phyloP scores from a whole-genome alignment of 2,113 vertebrate genomes.

The Rana temporaria region DNA sequence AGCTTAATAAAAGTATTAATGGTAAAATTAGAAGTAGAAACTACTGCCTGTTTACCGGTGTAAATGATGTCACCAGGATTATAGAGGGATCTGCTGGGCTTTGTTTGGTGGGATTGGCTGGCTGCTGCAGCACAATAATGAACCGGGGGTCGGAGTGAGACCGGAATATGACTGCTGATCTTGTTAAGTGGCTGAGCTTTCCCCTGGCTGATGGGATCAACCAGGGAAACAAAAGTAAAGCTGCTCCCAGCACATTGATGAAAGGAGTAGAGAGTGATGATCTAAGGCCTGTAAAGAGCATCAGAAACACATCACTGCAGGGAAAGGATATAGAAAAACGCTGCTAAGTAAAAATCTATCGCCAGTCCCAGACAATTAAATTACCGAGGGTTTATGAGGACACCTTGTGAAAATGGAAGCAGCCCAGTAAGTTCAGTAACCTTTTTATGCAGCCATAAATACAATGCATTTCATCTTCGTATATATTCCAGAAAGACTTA shows the following conservation, averaged over 20 bases:
- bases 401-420: background rate
- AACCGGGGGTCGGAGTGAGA: conserved; percentile 57
- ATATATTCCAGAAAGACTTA: too few relatives aligned
- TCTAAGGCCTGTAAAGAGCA: conserved; percentile 48
- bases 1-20: conserved; percentile 10
- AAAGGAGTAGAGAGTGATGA: conserved; percentile 68
- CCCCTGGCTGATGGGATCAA: conserved; percentile 72
- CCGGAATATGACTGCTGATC: conserved; percentile 59
- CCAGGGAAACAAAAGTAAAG: conserved; percentile 75
- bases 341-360: conserved; percentile 12
- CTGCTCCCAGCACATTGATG: conserved; percentile 75
- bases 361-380: conserved; percentile 35
- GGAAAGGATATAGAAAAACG: conserved; percentile 23
- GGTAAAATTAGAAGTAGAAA: conserved; percentile 13
- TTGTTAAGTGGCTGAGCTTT: conserved; percentile 66
- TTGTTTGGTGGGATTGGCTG: conserved; percentile 72
- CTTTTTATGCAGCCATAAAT: too few relatives aligned
- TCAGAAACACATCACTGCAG: conserved; percentile 50
- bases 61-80: conserved; percentile 76
- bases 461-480: too few relatives aligned
- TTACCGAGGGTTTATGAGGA: background rate
- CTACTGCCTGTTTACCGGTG: conserved; percentile 68
- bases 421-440: background rate
- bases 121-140: conserved; percentile 75
- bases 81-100: conserved; percentile 68